Evolutionary conservation across 2,888 invertebrate species (phyloP).

Genomic region (Tipula confusa): DNA sequence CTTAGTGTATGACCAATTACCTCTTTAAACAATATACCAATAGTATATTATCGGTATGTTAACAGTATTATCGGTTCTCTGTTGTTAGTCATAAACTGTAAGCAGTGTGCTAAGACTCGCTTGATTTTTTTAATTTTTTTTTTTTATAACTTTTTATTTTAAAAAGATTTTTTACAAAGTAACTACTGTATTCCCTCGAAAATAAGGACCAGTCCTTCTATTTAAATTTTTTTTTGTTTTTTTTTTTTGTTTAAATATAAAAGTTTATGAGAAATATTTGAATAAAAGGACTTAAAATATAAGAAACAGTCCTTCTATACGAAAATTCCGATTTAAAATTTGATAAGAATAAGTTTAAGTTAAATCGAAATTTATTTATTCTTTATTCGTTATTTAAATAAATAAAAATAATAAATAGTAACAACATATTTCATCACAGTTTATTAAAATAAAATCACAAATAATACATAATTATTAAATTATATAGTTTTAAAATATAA

Average conservation of each 20-base stretch:
- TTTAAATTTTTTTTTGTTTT: neutral
- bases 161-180: too few species aligned
- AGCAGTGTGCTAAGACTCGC: too few species aligned
- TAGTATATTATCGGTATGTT: too few species aligned
- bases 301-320: neutral
- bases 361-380: neutral
- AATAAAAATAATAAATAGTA: neutral
- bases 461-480: too few species aligned
- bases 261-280: neutral
- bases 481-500: neutral
- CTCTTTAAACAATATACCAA: too few species aligned
- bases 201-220: neutral
- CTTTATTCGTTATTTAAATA: neutral
- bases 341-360: neutral
- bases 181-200: neutral
- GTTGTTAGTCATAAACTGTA: too few species aligned
- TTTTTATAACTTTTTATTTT: too few species aligned
- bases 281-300: neutral
- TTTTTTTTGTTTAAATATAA: neutral
- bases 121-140: too few species aligned
- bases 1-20: too few species aligned
- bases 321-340: neutral
- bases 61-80: too few species aligned
- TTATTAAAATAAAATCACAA: neutral
- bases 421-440: neutral